Percentiles rank a stretch among this genome's conserved stretches.
Evolutionary conservation across 2,113 vertebrate genomes (phyloP).

Genomic region (Mixornis gularis): DNA sequence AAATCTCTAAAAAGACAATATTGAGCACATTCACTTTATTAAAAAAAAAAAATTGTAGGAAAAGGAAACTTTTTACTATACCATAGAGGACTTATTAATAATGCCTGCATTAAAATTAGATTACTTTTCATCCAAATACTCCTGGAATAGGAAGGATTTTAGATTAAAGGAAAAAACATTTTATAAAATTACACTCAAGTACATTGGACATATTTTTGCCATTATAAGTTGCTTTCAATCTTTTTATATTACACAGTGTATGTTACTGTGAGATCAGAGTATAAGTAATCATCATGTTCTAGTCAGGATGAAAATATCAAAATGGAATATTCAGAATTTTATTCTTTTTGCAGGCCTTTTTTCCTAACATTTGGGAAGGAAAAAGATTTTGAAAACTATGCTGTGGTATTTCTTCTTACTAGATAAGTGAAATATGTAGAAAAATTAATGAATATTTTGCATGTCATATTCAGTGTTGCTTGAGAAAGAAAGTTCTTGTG

Average conservation of each 20-base stretch:
- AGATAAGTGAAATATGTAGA: neutral
- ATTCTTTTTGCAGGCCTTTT: neutral
- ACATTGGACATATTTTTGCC: neutral
- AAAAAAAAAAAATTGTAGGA: slow-evolving; percentile 2
- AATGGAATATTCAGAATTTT: neutral
- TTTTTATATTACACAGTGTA: neutral
- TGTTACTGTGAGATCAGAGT: neutral
- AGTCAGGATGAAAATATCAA: neutral
- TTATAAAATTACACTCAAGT: slow-evolving; percentile 5
- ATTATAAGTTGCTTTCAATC: neutral
- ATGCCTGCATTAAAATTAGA: slow-evolving; percentile 33
- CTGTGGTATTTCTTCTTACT: neutral
- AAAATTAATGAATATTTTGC: neutral
- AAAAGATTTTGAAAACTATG: neutral
- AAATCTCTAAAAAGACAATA: neutral
- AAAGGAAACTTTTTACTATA: slow-evolving; percentile 7
- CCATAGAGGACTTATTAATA: neutral
- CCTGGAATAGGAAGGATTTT: slow-evolving; percentile 21
- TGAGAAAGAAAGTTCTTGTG: neutral
- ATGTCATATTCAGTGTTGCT: neutral
- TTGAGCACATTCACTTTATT: neutral
- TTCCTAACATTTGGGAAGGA: neutral
- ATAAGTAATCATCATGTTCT: neutral
- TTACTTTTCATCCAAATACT: neutral
- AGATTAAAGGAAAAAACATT: neutral